phyloP scores from a whole-genome alignment of 1,140 invertebrate genomes.

The Plodia interpunctella region DNA sequence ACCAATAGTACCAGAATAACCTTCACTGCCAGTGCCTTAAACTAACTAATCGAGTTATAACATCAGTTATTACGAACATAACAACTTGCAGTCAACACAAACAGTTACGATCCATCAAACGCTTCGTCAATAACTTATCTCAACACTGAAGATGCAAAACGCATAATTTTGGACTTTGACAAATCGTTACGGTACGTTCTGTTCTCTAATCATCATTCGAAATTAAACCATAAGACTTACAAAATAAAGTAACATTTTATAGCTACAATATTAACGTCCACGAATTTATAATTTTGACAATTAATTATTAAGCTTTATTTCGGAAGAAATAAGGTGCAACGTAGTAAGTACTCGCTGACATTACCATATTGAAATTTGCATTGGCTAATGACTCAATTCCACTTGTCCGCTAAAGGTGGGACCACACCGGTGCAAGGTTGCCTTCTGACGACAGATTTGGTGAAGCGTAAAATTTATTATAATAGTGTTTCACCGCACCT shows the following conservation, averaged over 20 bases:
- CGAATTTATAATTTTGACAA: too few relatives aligned
- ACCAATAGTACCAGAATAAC: too few relatives aligned
- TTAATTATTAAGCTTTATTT: constrained; percentile 9
- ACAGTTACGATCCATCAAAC: background rate
- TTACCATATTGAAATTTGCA: constrained; percentile 55
- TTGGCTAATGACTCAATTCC: constrained; percentile 61
- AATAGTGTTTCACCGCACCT: background rate
- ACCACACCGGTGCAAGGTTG: background rate
- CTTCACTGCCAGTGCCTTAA: background rate
- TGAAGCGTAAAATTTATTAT: background rate
- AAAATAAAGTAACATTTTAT: background rate
- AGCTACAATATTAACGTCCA: too few relatives aligned
- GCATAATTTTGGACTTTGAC: background rate
- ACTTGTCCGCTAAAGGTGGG: constrained; percentile 28
- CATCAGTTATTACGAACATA: background rate
- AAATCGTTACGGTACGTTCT: background rate
- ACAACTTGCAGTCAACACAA: background rate
- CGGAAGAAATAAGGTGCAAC: constrained; percentile 10
- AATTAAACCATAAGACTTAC: background rate
- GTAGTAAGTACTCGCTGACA: constrained; percentile 21
- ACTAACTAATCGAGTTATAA: background rate
- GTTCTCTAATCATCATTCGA: background rate
- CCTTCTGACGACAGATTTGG: constrained; percentile 1
- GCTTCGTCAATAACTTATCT: background rate
- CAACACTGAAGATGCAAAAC: too few relatives aligned